phyloP scores from a whole-genome alignment of 2,888 invertebrate genomes.

The Lypha dubia region DNA sequence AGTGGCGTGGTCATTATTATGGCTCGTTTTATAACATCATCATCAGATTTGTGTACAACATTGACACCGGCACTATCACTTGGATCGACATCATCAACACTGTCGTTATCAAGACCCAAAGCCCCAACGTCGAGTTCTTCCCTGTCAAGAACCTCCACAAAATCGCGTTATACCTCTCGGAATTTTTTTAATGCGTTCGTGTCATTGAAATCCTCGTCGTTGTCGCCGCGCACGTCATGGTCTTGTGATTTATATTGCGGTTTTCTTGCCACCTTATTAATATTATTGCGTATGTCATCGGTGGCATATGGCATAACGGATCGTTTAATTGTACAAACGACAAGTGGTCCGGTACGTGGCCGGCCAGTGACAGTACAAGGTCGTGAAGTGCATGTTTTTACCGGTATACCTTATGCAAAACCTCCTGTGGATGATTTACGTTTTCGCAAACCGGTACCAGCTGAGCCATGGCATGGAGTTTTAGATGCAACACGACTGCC shows the following conservation, averaged over 20 bases:
- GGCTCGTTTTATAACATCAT: slow-evolving; percentile 66
- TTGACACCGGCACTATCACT: slow-evolving; percentile 28
- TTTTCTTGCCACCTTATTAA: slow-evolving; percentile 75
- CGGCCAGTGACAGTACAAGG: slow-evolving; percentile 91
- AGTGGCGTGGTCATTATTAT: slow-evolving; percentile 67
- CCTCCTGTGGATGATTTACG: slow-evolving; percentile 93
- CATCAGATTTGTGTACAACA: slow-evolving; percentile 29
- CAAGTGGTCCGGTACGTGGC: slow-evolving; percentile 91
- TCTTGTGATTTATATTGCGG: slow-evolving; percentile 72
- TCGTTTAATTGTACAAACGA: slow-evolving; percentile 92
- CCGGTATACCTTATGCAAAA: slow-evolving; percentile 95
- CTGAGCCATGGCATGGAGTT: slow-evolving; percentile 94
- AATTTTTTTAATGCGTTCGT: slow-evolving; percentile 34
- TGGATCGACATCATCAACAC: slow-evolving; percentile 25
- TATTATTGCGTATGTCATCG: slow-evolving; percentile 78
- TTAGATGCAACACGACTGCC: slow-evolving; percentile 91
- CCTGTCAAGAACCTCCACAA: slow-evolving; percentile 58
- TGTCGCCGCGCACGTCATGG: slow-evolving; percentile 34
- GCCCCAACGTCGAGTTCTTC: slow-evolving; percentile 21
- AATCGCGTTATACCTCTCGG: slow-evolving; percentile 26
- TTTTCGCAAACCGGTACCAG: slow-evolving; percentile 93
- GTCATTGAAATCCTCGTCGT: slow-evolving; percentile 26
- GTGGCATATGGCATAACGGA: slow-evolving; percentile 84
- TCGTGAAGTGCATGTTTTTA: slow-evolving; percentile 93
- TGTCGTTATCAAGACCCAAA: slow-evolving; percentile 6